Conservation (phyloP, 2,797 vertebrate species). For the Acrocephalus scirpaceus region DNA sequence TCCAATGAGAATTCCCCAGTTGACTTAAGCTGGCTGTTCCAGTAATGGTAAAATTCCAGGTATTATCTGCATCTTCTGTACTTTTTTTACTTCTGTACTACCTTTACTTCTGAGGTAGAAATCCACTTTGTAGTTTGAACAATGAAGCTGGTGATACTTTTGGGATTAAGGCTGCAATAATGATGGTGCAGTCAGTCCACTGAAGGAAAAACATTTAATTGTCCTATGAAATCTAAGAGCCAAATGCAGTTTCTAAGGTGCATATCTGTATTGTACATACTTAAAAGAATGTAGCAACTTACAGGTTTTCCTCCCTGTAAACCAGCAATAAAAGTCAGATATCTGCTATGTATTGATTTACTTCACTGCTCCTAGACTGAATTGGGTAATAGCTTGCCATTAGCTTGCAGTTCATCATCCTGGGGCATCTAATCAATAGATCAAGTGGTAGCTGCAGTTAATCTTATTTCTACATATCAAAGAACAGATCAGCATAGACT, state of each 20-base stretch:
- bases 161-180: neutral
- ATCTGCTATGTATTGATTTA: conserved; percentile 50
- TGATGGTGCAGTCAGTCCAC: neutral
- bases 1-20: neutral
- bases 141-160: neutral
- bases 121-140: neutral
- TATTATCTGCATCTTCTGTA: neutral
- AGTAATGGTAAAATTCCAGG: neutral
- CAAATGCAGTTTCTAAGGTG: neutral
- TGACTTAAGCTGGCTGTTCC: neutral
- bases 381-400: conserved; percentile 51
- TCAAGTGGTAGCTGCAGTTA: conserved; percentile 52
- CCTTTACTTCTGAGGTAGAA: neutral
- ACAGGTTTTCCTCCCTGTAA: neutral
- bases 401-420: conserved; percentile 56
- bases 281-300: neutral
- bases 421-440: conserved; percentile 63
- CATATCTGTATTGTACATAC: neutral
- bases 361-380: neutral
- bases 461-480: conserved; percentile 58
- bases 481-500: neutral
- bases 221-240: neutral
- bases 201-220: neutral
- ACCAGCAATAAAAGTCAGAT: neutral
- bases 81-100: no score